Evolutionary conservation across 2,113 vertebrate species (phyloP).

Genomic region (Caranx ignobilis): DNA sequence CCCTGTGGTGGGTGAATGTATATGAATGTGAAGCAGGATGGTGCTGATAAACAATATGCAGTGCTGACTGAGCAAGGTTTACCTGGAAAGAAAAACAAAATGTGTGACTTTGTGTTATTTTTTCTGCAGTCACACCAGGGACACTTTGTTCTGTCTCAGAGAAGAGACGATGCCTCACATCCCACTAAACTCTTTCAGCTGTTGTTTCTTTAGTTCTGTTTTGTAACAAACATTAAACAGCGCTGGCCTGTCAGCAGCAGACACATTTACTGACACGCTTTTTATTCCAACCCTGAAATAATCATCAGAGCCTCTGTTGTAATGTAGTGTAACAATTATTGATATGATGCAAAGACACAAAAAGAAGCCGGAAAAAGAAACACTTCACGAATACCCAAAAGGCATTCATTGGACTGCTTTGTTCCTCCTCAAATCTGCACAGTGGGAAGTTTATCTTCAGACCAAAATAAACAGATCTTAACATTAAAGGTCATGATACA

Average conservation of each 20-base stretch:
- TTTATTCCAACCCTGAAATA: background rate
- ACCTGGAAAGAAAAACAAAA: conserved; percentile 19
- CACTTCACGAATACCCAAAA: too few species aligned
- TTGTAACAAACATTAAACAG: conserved; percentile 34
- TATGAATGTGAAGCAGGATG: background rate
- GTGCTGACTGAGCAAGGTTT: background rate
- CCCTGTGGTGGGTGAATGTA: background rate
- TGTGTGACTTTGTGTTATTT: background rate
- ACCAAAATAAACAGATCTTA: background rate
- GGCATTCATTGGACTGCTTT: background rate
- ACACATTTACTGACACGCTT: background rate
- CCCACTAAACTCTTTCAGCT: conserved; percentile 8
- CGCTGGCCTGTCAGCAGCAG: conserved; percentile 17
- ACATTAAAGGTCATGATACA: conserved; percentile 33
- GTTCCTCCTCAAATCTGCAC: background rate
- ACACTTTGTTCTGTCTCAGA: conserved; percentile 41
- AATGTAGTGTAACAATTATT: conserved; percentile 6
- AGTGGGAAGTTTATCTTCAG: conserved; percentile 6
- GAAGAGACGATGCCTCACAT: background rate
- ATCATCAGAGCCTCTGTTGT: conserved; percentile 20
- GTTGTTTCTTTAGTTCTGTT: background rate
- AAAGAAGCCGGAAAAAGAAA: background rate
- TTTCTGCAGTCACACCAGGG: conserved; percentile 24
- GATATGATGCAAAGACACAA: background rate
- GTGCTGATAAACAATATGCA: background rate